Evolutionary conservation across 2,113 vertebrate species (phyloP).

Genomic region (Sylvicapra grimmia): DNA sequence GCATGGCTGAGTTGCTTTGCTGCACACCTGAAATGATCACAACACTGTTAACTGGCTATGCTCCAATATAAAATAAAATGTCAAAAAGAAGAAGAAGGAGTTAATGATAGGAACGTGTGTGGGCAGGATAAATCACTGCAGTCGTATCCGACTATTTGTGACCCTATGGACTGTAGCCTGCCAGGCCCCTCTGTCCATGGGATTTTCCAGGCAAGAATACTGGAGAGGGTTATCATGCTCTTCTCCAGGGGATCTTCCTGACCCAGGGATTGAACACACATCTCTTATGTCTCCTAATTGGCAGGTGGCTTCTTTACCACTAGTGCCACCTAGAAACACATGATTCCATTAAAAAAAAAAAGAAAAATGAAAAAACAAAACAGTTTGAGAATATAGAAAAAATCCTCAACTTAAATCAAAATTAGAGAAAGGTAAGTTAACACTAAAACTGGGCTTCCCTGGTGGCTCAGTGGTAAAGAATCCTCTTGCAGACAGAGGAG

Average conservation of each 20-base stretch:
- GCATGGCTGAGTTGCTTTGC: not conserved
- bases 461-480: not conserved
- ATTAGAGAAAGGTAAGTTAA: not conserved
- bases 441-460: not conserved
- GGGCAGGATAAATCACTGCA: not conserved
- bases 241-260: not conserved
- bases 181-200: not conserved
- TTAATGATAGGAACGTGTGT: not conserved
- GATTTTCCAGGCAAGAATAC: not conserved
- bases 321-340: not conserved
- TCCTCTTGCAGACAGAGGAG: not conserved
- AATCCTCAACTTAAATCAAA: not conserved
- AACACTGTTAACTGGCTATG: not conserved
- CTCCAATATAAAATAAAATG: not conserved
- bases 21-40: not conserved
- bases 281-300: not conserved
- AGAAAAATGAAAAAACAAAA: not conserved
- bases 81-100: not conserved
- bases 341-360: not conserved
- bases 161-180: fast-evolving
- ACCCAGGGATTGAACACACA: not conserved
- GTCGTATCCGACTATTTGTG: not conserved
- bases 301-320: not conserved
- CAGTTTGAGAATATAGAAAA: not conserved
- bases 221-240: not conserved